These are phyloP conservation scores for Psammodynastes pulverulentus DNA, from an alignment of 2,113 vertebrate genomes.

Conservation along the genomic window DNA sequence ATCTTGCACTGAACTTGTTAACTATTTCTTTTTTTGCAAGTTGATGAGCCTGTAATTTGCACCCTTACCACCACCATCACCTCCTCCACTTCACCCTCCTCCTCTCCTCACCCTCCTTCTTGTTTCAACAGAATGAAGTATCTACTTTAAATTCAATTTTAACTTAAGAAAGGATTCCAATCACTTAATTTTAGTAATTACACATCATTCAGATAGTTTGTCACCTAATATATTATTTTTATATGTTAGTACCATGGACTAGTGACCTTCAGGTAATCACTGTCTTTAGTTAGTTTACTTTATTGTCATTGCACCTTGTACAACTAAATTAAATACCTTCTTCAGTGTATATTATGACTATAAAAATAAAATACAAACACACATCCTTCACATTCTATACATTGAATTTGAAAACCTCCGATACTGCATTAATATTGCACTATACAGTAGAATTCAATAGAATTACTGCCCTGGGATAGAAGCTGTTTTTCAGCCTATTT, in stretches of 20 bases:
- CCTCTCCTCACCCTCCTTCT: background rate
- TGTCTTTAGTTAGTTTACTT: too few species aligned
- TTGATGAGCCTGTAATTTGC: background rate
- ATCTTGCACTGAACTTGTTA: background rate
- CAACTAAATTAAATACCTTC: too few species aligned
- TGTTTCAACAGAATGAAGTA: background rate
- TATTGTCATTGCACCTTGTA: too few species aligned
- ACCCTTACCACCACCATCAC: background rate
- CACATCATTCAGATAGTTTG: background rate
- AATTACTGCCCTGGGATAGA: too few species aligned
- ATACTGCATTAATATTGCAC: too few species aligned
- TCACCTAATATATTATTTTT: background rate
- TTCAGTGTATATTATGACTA: too few species aligned
- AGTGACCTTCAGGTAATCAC: background rate
- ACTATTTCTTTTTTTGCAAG: background rate
- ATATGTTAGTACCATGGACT: background rate
- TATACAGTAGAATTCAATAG: too few species aligned
- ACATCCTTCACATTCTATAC: too few species aligned
- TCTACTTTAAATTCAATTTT: background rate
- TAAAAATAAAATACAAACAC: too few species aligned
- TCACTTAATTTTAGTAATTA: background rate
- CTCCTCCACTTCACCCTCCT: background rate
- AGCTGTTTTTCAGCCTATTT: too few species aligned
- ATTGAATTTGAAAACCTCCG: too few species aligned
- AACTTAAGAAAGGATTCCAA: background rate